These are phyloP conservation scores for Odobenus rosmarus DNA, from an alignment of 2,113 vertebrate genomes.

Conservation along the genomic window DNA sequence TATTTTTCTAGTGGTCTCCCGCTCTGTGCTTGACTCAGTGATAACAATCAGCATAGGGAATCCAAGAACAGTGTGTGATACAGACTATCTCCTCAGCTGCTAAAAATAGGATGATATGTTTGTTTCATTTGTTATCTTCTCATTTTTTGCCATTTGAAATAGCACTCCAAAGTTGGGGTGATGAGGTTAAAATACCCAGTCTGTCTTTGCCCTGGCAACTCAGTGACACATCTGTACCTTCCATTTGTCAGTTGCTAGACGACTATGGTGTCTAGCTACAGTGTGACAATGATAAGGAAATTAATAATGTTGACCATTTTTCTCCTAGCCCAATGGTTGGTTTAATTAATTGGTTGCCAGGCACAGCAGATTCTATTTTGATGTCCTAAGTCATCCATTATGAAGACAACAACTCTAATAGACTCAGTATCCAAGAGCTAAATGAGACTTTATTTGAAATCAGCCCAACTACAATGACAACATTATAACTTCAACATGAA, in stretches of 20 bases:
- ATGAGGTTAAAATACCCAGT: background rate
- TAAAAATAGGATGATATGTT: background rate
- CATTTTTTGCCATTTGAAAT: background rate
- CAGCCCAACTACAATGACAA: background rate
- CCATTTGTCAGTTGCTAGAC: slow-evolving; percentile 13
- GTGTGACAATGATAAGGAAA: background rate
- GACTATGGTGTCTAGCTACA: background rate
- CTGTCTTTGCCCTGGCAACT: background rate
- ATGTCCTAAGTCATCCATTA: background rate
- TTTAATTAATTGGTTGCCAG: slow-evolving; percentile 50
- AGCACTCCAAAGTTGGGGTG: background rate
- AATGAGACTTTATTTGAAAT: background rate
- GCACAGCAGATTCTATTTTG: background rate
- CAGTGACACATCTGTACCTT: too few relatives aligned
- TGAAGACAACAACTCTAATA: background rate
- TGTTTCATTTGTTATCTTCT: background rate
- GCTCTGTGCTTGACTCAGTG: background rate
- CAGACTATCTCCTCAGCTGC: background rate
- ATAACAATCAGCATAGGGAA: background rate
- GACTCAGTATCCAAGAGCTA: background rate
- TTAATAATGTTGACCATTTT: slow-evolving; percentile 5
- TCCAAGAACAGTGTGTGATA: background rate
- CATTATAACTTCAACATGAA: background rate
- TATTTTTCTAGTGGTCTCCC: background rate
- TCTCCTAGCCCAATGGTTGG: background rate